Conservation (phyloP, 2,797 vertebrate species). For the Manis crassicaudata region DNA sequence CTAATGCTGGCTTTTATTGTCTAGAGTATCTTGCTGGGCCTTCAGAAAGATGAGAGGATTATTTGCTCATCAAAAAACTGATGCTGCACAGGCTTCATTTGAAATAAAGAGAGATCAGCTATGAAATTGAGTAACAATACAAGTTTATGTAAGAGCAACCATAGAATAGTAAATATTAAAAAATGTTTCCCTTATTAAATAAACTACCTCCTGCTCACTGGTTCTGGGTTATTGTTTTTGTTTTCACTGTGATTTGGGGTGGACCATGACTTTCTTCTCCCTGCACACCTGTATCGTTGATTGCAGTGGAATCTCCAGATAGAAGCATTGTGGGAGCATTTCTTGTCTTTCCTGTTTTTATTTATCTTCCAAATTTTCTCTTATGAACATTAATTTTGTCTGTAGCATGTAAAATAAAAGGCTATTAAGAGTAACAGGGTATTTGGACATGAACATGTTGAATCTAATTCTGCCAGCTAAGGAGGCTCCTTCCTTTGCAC, state of each 20-base stretch:
- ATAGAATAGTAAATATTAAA: background rate
- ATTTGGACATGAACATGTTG: background rate
- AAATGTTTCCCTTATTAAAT: background rate
- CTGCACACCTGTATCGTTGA: background rate
- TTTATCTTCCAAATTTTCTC: background rate
- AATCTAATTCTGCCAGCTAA: background rate
- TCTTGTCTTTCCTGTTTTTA: background rate
- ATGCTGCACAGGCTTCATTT: background rate
- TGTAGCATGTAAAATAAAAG: background rate
- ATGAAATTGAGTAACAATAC: background rate
- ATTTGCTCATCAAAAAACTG: background rate
- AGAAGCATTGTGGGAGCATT: background rate
- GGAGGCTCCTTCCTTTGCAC: background rate
- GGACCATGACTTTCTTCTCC: background rate
- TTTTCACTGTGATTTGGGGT: background rate
- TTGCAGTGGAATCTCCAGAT: background rate
- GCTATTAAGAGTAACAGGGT: background rate
- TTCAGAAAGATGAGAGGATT: background rate
- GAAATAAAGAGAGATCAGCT: constrained; percentile 5
- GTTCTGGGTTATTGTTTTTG: background rate
- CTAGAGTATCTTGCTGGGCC: background rate
- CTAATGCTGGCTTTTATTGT: background rate
- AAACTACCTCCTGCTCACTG: background rate
- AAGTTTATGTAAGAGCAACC: background rate
- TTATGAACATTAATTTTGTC: background rate